Evolutionary conservation across 2,888 invertebrate genomes (phyloP), one percentile per base, ranked within the genome.

Genomic region (Alitta virens): DNA sequence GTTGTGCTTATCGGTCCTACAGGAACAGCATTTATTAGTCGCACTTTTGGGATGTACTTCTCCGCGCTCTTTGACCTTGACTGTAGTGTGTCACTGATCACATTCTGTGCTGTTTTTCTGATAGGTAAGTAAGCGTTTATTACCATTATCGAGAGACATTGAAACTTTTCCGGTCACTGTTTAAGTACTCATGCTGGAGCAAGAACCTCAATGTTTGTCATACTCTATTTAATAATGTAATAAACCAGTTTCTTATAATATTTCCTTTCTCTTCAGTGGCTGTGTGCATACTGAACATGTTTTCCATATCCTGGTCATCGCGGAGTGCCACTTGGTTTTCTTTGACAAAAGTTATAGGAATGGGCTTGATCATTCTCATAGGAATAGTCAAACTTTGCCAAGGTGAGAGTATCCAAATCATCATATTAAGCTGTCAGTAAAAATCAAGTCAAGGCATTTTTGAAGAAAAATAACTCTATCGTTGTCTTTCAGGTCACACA

Each of bases 31-130:
- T n/a, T 61, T 12, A 61, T 61, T 46, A 56, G 51, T 21, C 18
- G 61, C 1, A 61, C 61, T 1, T 55, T 55, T 18, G 55, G 56
- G n/a, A 33, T 46, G n/a, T 61, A 61, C 40, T 14, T 54, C n/a
- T n/a, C 42, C 14, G 25, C 53, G 21, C 24, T 54, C n/a, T 53
- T 54, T 18, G 53, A 46, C 25, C 23, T 60, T 24, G 54, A 53
- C 18, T 54, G 54, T 21, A 53, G 27, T 33, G 18, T 27, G 26
- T 5, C 26, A 33, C 43, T 60, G 3, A 26, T 60, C 24, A 43
- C 54, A 1, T 9, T 60, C n/a, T 1, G 52, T 2, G 43, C 54
- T 7, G 40, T 60, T 7, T 54, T 38, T 27, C 43, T 60, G 16
- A 27, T 49, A 5, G 9, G 59, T 59, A 27, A 50, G 59, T 51